These are phyloP conservation scores for Jacana jacana DNA, from an alignment of 2,113 vertebrate species.

Conservation along the genomic window DNA sequence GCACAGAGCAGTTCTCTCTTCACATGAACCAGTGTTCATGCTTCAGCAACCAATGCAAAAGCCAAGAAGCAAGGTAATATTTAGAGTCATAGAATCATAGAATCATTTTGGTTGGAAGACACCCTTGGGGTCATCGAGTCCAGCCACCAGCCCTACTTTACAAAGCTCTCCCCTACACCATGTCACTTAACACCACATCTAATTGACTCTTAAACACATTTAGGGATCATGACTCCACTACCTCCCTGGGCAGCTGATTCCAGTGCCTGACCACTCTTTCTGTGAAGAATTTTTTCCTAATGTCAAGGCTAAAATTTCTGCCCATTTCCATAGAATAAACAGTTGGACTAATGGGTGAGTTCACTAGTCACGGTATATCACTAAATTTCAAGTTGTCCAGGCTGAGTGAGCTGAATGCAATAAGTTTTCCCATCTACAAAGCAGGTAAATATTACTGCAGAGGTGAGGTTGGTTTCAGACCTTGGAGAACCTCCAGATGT, in stretches of 20 bases:
- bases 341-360: not conserved
- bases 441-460: not conserved
- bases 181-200: no score
- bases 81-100: no score
- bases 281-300: no score
- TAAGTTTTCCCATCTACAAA: not conserved
- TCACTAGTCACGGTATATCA: rapidly evolving
- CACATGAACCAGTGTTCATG: not conserved
- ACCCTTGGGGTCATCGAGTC: no score
- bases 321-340: not conserved
- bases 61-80: not conserved
- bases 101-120: no score
- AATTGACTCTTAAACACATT: no score
- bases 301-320: no score
- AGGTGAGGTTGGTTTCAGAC: not conserved
- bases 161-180: no score
- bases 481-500: not conserved
- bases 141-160: no score
- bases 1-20: not conserved
- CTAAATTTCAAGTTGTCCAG: not conserved
- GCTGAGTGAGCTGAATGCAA: not conserved
- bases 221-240: no score
- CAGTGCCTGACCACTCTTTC: no score
- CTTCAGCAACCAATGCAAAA: not conserved
- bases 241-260: no score